Base-by-base conservation (phyloP, 2,888 invertebrate genomes). In the Lasioglossum malachurum region DNA sequence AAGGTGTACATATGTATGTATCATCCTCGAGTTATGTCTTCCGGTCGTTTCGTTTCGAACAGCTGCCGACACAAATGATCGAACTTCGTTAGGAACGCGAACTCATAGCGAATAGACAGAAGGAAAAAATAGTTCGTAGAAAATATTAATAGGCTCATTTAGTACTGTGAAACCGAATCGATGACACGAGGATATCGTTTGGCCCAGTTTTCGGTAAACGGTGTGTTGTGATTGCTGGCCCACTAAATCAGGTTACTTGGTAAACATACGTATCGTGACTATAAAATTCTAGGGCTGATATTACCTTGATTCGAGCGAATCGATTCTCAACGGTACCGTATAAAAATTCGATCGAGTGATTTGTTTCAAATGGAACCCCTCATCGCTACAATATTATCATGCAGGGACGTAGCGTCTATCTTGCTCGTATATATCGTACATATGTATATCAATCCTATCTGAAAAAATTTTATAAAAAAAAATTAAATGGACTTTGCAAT, bases 141-240 rank as follows among this genome's bases (percentile, higher is more conserved):
- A 76, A 64, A 76, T 80, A 83, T 80, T 80, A 80, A 80, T 76
- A n/a, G 57, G 46, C 31, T 71, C 27, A 16, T 69, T 86, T 78
- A 67, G 75, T 69, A 60, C 10, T 19, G 80, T 31, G 57, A 87
- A 83, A 87, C 67, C 71, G 80, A 91, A 90, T 91, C 91, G 80
- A 91, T 90, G 78, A 82, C 76, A 85, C 60, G 79, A 69, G 67
- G 83, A 83, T 90, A 89, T 83, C 80, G 75, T 82, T 83, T 87
- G 84, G 87, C 86, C 90, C 84, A 90, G 74, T 91, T 90, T 86
- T 80, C 83, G 73, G 80, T 72, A 78, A 82, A 87, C 77, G 77
- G 78, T 87, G 78, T 87, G 78, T 87, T 87, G 76, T 83, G 80
- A 87, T 86, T 80, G 74, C 71, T 60, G 71, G 31, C 60, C 72